phyloP scores from a whole-genome alignment of 2,113 vertebrate genomes.

The Trematomus loennbergii region DNA sequence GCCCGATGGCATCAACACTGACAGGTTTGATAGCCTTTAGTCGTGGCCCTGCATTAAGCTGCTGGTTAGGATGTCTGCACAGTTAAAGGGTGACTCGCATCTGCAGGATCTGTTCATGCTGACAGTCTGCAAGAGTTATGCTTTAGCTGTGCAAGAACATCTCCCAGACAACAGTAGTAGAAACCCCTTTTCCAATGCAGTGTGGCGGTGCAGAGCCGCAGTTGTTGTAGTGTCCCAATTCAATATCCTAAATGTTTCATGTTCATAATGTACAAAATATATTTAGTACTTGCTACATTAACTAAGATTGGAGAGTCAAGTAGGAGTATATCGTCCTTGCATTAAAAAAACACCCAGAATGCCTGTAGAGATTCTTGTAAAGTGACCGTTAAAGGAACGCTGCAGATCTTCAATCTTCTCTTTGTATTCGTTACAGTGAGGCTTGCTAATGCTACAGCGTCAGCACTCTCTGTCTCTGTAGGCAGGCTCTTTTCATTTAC shows the following conservation, averaged over 20 bases:
- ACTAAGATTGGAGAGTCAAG: constrained; percentile 3
- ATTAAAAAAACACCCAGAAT: constrained; percentile 3
- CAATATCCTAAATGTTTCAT: neutral
- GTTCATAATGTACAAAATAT: neutral
- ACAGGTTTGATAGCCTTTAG: constrained; percentile 73
- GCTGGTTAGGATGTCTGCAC: constrained; percentile 43
- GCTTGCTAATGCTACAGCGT: neutral
- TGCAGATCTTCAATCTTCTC: constrained; percentile 40
- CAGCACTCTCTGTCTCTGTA: constrained; percentile 9
- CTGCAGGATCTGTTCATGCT: neutral
- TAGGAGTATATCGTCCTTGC: neutral
- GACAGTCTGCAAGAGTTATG: neutral
- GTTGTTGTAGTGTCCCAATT: constrained; percentile 20
- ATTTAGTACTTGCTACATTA: neutral
- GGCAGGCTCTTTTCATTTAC: constrained; percentile 4
- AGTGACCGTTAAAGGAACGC: constrained; percentile 21
- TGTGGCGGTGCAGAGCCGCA: neutral
- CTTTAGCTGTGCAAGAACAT: constrained; percentile 52
- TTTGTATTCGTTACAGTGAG: neutral
- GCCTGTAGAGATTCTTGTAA: constrained; percentile 14
- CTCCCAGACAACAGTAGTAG: constrained; percentile 32
- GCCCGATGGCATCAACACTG: constrained; percentile 54
- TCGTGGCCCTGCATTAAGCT: constrained; percentile 28
- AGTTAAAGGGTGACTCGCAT: constrained; percentile 41
- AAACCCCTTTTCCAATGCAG: neutral